Conservation (phyloP, 2,888 invertebrate genomes). For the Drepanosiphum platanoidis region DNA sequence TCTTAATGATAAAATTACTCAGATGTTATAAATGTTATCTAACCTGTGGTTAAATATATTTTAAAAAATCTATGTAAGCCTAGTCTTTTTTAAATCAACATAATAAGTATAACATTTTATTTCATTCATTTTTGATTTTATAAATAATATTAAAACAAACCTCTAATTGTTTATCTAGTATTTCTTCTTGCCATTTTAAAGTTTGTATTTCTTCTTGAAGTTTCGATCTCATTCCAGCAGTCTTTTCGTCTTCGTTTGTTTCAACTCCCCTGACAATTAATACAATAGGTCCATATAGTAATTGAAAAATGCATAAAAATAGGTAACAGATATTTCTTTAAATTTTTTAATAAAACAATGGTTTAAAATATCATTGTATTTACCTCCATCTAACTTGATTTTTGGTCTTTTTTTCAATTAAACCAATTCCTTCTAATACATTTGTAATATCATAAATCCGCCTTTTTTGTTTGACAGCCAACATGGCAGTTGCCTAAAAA, state of each 20-base stretch:
- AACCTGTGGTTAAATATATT: no score
- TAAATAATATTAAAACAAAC: background rate
- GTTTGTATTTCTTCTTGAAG: conserved; percentile 61
- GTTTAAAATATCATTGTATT: conserved; percentile 64
- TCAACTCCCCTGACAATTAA: conserved; percentile 48
- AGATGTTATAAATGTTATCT: no score
- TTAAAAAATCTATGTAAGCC: no score
- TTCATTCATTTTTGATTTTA: no score
- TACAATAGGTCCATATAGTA: background rate
- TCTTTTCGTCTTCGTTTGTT: conserved; percentile 52
- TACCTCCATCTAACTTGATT: conserved; percentile 97
- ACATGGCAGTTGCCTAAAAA: conserved; percentile 60
- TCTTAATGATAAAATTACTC: no score
- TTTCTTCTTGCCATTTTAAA: conserved; percentile 60
- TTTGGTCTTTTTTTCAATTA: conserved; percentile 95
- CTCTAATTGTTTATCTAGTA: conserved; percentile 58
- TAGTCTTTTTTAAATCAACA: no score
- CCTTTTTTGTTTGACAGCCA: conserved; percentile 83
- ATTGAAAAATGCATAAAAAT: background rate
- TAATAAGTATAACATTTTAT: no score
- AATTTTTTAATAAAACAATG: background rate
- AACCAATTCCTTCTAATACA: conserved; percentile 94
- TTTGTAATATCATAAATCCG: conserved; percentile 97
- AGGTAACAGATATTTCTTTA: background rate
- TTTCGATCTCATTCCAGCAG: conserved; percentile 51